Conservation (phyloP, 2,888 invertebrate species). For the Andrena camellia region DNA sequence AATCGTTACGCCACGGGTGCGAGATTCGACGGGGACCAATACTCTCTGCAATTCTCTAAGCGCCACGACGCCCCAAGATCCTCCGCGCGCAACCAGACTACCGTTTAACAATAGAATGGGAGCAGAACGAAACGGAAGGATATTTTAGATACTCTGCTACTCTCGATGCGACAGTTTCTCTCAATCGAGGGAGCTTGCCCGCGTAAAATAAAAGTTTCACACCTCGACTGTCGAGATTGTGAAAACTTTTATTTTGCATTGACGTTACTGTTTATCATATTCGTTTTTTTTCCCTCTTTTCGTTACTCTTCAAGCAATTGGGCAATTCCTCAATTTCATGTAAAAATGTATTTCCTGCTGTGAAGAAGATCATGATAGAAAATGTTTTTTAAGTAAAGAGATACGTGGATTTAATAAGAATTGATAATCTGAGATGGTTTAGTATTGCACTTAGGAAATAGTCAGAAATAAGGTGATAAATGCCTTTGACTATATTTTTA, state of each 20-base stretch:
- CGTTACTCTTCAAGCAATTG: too few species aligned
- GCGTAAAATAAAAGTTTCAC: constrained; percentile 16
- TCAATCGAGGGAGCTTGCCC: not conserved
- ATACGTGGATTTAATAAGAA: too few species aligned
- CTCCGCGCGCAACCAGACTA: constrained; percentile 31
- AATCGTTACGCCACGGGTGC: constrained; percentile 54
- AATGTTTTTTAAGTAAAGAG: too few species aligned
- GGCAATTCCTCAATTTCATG: too few species aligned
- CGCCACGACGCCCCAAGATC: constrained; percentile 7
- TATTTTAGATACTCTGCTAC: constrained; percentile 27
- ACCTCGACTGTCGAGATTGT: not conserved
- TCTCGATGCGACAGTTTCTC: not conserved
- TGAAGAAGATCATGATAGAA: too few species aligned
- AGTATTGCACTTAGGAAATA: too few species aligned
- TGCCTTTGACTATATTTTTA: not conserved
- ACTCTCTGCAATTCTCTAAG: constrained; percentile 16
- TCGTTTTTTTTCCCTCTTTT: not conserved
- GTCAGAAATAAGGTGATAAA: too few species aligned
- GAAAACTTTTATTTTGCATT: constrained; percentile 14
- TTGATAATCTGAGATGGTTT: too few species aligned
- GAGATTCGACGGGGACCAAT: constrained; percentile 40
- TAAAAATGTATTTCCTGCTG: too few species aligned
- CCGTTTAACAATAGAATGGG: constrained; percentile 47
- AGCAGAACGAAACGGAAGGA: constrained; percentile 36
- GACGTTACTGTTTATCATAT: not conserved